A percentile compares a stretch with the other conserved stretches of the same genome.
These are phyloP conservation scores for Typhlomys cinereus DNA, from an alignment of 2,113 vertebrate genomes.

Conservation along the genomic window DNA sequence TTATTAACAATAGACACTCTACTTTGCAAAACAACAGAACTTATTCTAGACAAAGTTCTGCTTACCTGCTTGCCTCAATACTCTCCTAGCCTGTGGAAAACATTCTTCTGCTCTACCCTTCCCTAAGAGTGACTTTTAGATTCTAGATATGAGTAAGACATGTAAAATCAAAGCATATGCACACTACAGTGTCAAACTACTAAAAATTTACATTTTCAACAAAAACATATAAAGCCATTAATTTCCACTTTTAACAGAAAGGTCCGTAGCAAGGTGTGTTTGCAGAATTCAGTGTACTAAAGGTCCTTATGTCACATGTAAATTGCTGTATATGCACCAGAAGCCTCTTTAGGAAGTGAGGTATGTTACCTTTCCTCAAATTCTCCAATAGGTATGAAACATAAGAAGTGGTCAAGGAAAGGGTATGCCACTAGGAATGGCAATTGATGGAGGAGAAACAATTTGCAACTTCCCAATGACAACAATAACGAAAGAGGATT, in stretches of 20 bases:
- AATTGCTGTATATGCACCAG: not conserved
- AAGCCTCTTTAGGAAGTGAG: not conserved
- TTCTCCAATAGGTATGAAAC: not conserved
- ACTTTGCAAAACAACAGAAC: not conserved
- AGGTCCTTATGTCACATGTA: not conserved
- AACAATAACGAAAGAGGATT: slow-evolving; percentile 5
- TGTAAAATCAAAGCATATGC: not conserved
- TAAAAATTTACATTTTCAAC: not conserved
- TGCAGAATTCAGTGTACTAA: not conserved
- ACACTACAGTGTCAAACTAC: not conserved
- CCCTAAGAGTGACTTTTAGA: not conserved
- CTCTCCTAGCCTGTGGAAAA: not conserved
- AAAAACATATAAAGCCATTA: too few species aligned
- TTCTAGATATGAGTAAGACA: not conserved
- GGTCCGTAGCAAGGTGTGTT: not conserved
- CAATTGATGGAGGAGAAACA: not conserved
- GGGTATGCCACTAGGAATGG: not conserved
- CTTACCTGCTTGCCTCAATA: fast-evolving
- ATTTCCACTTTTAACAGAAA: not conserved
- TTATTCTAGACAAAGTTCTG: too few species aligned
- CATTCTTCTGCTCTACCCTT: not conserved
- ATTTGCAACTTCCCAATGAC: not conserved
- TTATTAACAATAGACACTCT: not conserved
- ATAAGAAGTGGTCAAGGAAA: not conserved
- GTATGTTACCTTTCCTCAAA: not conserved